Conservation (phyloP, 2,888 invertebrate genomes). For the Nephrocerus scutellatus region DNA sequence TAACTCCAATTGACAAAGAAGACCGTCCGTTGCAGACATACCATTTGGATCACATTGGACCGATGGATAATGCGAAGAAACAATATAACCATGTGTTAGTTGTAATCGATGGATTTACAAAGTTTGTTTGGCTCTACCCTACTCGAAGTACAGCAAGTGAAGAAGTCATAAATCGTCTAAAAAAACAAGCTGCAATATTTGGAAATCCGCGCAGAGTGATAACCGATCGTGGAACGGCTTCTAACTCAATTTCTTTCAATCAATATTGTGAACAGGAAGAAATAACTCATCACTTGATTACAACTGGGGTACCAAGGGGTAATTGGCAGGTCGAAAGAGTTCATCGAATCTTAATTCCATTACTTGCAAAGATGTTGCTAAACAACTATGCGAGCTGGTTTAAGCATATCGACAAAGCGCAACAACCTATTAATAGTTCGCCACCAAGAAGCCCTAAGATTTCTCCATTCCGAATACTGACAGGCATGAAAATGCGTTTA, state of each 20-base stretch:
- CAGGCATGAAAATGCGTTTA: too few relatives aligned
- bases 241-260: conserved; percentile 34
- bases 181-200: conserved; percentile 6
- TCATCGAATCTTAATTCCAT: conserved; percentile 31
- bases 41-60: conserved; percentile 37
- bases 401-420: conserved; percentile 18
- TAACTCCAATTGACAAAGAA: conserved; percentile 31
- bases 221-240: conserved; percentile 38
- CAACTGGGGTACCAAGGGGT: conserved; percentile 29
- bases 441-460: not conserved
- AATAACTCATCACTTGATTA: conserved; percentile 26
- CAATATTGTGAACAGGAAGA: conserved; percentile 30
- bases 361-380: conserved; percentile 37
- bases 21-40: conserved; percentile 28
- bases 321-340: conserved; percentile 38
- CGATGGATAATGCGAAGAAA: conserved; percentile 28
- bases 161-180: conserved; percentile 29
- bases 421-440: conserved; percentile 22
- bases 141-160: conserved; percentile 24
- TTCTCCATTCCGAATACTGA: too few relatives aligned
- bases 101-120: conserved; percentile 33
- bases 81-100: conserved; percentile 34
- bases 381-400: too few relatives aligned
- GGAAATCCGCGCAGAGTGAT: conserved; percentile 29
- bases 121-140: conserved; percentile 36